Evolutionary conservation across 2,113 vertebrate species (phyloP).

Genomic region (Panthera uncia): DNA sequence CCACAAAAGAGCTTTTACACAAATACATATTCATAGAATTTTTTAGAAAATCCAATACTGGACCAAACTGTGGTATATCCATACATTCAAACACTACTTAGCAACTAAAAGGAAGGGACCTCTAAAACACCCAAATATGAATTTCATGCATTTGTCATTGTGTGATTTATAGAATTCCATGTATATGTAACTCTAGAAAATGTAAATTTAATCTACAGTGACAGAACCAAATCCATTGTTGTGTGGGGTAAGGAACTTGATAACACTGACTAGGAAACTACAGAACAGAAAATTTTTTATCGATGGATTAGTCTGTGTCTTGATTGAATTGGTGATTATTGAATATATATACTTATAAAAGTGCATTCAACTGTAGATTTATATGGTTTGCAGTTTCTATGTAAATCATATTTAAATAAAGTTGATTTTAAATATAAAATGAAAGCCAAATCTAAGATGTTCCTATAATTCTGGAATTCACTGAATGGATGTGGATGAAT

Average conservation of each 20-base stretch:
- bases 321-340: background rate
- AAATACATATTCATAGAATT: background rate
- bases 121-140: background rate
- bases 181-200: background rate
- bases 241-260: too few species aligned
- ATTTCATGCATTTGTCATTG: background rate
- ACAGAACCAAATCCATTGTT: background rate
- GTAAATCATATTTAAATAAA: background rate
- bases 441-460: background rate
- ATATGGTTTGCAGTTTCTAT: background rate
- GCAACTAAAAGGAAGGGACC: background rate
- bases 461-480: background rate
- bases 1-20: background rate
- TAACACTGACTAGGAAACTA: background rate
- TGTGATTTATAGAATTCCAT: background rate
- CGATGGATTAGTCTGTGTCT: background rate
- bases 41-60: background rate
- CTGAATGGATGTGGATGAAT: background rate
- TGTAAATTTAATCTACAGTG: background rate
- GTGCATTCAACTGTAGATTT: background rate
- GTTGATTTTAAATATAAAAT: background rate
- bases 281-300: background rate
- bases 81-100: too few species aligned
- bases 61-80: background rate
- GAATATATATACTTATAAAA: background rate